Evolutionary conservation across 2,888 invertebrate species (phyloP).

Genomic region (Troides helena): DNA sequence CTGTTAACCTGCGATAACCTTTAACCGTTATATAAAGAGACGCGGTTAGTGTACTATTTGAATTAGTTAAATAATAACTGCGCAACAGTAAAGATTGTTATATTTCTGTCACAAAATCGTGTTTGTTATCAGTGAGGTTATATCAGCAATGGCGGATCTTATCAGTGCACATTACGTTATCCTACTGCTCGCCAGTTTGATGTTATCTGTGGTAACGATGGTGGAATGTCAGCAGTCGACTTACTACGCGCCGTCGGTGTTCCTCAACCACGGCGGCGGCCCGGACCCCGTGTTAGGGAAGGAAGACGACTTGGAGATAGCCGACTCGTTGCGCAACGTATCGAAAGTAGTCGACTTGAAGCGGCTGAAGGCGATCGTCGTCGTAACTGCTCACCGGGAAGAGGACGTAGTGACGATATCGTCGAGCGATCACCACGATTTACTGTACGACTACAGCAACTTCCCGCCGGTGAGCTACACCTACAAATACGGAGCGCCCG

Average conservation of each 20-base stretch:
- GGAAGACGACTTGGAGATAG: constrained; percentile 44
- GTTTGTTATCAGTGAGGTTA: neutral
- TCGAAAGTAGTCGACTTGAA: constrained; percentile 42
- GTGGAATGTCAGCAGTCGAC: constrained; percentile 6
- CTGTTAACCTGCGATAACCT: neutral
- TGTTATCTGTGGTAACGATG: neutral
- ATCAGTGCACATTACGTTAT: neutral
- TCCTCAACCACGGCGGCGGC: constrained; percentile 54
- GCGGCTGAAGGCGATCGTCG: constrained; percentile 44
- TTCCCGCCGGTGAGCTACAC: constrained; percentile 50
- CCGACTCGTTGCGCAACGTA: constrained; percentile 43
- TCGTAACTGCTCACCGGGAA: constrained; percentile 53
- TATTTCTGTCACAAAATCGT: too few relatives aligned
- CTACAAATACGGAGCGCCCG: constrained; percentile 49
- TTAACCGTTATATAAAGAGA: neutral
- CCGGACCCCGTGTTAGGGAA: constrained; percentile 48
- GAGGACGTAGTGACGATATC: constrained; percentile 49
- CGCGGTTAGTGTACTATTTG: neutral
- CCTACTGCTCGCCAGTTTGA: neutral
- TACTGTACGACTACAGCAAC: constrained; percentile 50
- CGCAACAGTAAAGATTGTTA: too few relatives aligned
- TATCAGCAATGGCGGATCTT: neutral
- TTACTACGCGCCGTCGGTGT: constrained; percentile 48
- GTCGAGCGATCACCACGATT: constrained; percentile 40
- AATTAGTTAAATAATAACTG: neutral